phyloP scores from a whole-genome alignment of 2,888 invertebrate genomes.

The Athetis lepigone region DNA sequence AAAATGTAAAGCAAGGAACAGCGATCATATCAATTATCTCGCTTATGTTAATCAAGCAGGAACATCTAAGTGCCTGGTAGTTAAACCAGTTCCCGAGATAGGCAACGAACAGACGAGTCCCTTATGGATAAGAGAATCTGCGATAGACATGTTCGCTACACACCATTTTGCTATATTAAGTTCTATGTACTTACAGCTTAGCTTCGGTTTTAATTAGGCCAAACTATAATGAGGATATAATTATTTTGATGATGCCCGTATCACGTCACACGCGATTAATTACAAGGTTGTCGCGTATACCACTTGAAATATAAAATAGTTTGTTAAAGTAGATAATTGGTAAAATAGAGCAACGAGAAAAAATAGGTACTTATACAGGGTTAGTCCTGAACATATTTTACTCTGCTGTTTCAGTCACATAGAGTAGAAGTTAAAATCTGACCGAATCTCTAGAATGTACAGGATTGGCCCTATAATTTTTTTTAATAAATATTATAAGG shows the following conservation, averaged over 20 bases:
- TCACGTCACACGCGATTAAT: constrained; percentile 70
- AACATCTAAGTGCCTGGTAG: constrained; percentile 8
- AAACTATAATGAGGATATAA: constrained; percentile 60
- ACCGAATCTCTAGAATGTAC: too few relatives aligned
- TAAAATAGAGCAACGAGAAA: constrained; percentile 9
- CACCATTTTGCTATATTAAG: constrained; percentile 8
- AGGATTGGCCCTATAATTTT: too few relatives aligned
- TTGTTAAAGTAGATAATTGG: constrained; percentile 1
- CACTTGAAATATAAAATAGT: constrained; percentile 27
- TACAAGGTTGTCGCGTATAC: constrained; percentile 69
- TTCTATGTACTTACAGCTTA: not conserved
- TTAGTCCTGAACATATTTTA: too few relatives aligned
- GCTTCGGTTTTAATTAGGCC: constrained; percentile 62
- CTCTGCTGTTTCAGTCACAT: too few relatives aligned
- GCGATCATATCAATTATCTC: constrained; percentile 18
- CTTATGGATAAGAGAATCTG: constrained; percentile 16
- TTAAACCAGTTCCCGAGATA: constrained; percentile 43
- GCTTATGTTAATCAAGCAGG: constrained; percentile 32
- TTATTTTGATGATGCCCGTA: constrained; percentile 57
- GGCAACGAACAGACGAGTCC: not conserved
- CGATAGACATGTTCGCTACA: constrained; percentile 8
- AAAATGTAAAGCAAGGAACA: constrained; percentile 10
- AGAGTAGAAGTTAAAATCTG: too few relatives aligned
- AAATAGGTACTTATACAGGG: not conserved
- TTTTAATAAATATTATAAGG: too few relatives aligned